Evolutionary conservation across 2,797 vertebrate genomes (phyloP).

Genomic region (Tangara arthus): DNA sequence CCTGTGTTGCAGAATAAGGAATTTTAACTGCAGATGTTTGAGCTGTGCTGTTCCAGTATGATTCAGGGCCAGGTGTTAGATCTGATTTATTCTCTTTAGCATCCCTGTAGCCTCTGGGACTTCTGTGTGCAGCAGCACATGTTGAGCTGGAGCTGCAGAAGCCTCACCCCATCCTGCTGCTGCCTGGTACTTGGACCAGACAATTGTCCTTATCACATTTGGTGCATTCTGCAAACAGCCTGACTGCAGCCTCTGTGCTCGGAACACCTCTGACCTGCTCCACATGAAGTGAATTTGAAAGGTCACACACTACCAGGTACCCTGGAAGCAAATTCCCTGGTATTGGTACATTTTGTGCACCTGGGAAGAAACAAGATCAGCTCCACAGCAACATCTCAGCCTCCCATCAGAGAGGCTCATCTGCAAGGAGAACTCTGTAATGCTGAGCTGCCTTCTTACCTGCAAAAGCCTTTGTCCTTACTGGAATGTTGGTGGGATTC

Average conservation of each 20-base stretch:
- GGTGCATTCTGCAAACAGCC: neutral
- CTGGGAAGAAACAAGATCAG: neutral
- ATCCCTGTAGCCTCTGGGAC: neutral
- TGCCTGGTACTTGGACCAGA: neutral
- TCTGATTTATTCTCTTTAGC: neutral
- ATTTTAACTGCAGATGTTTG: neutral
- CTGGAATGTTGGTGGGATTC: neutral
- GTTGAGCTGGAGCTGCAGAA: neutral
- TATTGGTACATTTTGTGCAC: neutral
- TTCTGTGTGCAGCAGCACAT: accelerated
- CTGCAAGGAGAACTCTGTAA: accelerated
- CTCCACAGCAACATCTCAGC: neutral
- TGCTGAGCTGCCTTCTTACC: neutral
- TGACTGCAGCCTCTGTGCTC: accelerated
- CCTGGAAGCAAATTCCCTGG: neutral
- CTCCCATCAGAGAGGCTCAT: accelerated
- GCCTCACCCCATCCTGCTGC: neutral
- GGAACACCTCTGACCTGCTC: neutral
- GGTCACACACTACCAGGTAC: accelerated
- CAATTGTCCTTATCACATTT: neutral
- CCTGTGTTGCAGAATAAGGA: neutral
- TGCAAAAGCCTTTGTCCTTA: neutral
- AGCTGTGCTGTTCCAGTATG: neutral
- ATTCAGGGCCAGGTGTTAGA: neutral
- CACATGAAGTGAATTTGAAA: neutral